Evolutionary conservation across 1,140 invertebrate species (phyloP).

Genomic region (Procambarus clarkii): DNA sequence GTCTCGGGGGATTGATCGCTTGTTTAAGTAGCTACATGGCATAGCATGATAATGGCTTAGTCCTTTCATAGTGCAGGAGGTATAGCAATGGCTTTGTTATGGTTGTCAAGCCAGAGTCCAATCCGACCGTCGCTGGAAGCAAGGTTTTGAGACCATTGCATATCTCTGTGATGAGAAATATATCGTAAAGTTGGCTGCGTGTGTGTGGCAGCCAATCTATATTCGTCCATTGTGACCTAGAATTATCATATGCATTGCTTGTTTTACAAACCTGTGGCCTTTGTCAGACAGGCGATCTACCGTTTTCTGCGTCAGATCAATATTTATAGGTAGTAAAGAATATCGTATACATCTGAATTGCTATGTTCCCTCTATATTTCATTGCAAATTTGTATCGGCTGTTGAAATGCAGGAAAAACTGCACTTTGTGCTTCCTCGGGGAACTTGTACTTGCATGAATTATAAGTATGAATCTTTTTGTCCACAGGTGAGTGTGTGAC

Average conservation of each 20-base stretch:
- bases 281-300: background rate
- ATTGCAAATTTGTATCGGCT: slow-evolving; percentile 3
- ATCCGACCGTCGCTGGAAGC: background rate
- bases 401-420: background rate
- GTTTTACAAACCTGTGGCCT: background rate
- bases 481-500: background rate
- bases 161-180: background rate
- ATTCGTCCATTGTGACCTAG: slow-evolving; percentile 1
- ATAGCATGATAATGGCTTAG: slow-evolving; percentile 9
- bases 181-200: background rate
- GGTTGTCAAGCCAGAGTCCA: background rate
- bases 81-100: background rate
- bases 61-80: background rate
- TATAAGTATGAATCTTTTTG: background rate
- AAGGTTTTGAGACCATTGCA: background rate
- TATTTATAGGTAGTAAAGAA: background rate
- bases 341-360: background rate
- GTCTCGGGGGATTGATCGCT: background rate
- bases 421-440: background rate
- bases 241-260: slow-evolving; percentile 32
- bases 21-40: background rate
- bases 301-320: background rate
- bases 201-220: slow-evolving; percentile 3
- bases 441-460: background rate
- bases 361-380: slow-evolving; percentile 1